Evolutionary conservation across 2,888 invertebrate genomes (phyloP).

Genomic region (Drosophila mayaguana): DNA sequence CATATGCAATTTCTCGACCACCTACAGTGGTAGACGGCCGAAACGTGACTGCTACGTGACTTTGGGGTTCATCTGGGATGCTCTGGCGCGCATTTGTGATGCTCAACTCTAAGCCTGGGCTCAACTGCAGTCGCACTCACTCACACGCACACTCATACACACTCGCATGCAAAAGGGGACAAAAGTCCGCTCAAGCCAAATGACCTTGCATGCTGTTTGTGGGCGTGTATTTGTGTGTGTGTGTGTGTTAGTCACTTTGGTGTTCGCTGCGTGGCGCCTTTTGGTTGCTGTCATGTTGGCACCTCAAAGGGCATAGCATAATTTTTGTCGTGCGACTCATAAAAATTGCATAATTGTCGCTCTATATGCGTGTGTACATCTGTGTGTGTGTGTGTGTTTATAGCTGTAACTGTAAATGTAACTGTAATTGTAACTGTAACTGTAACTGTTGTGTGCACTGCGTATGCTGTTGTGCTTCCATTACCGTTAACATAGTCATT

Average conservation of each 20-base stretch:
- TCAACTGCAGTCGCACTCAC: constrained; percentile 25
- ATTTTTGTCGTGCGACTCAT: constrained; percentile 62
- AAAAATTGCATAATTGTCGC: constrained; percentile 74
- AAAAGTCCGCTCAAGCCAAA: constrained; percentile 16
- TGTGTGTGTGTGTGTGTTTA: constrained; percentile 16
- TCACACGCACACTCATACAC: constrained; percentile 12
- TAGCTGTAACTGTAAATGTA: constrained; percentile 31
- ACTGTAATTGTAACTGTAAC: constrained; percentile 35
- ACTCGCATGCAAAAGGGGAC: constrained; percentile 19
- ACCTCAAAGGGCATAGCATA: constrained; percentile 60
- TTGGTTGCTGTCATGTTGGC: constrained; percentile 37
- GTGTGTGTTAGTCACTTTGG: constrained; percentile 23
- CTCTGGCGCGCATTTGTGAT: constrained; percentile 32
- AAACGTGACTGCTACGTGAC: constrained; percentile 19
- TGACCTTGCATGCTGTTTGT: constrained; percentile 45
- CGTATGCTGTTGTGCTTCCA: constrained; percentile 38
- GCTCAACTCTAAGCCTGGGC: constrained; percentile 37
- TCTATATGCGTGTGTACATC: constrained; percentile 12
- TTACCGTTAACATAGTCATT: constrained; percentile 54
- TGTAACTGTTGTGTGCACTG: constrained; percentile 19
- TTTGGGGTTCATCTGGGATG: constrained; percentile 9
- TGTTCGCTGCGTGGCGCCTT: constrained; percentile 34
- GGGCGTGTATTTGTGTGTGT: constrained; percentile 5
- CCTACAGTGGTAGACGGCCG: constrained; percentile 15
- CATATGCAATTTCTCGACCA: constrained; percentile 32